These are phyloP conservation scores for Protomyctophum bolini DNA, from an alignment of 2,113 vertebrate species.

Conservation along the genomic window DNA sequence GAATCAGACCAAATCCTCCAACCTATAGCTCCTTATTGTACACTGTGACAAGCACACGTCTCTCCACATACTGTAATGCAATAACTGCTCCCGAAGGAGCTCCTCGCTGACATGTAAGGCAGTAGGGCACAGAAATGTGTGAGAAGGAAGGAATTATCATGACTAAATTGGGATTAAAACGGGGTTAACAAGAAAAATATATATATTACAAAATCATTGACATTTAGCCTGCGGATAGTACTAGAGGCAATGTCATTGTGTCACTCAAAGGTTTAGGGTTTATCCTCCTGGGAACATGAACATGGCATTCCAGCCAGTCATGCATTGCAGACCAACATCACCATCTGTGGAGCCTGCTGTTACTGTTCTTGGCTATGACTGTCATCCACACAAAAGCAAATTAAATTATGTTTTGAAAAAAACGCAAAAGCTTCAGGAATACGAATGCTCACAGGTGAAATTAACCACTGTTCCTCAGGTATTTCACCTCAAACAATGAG, in stretches of 20 bases:
- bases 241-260: no score
- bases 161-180: no score
- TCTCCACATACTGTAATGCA: slow-evolving; percentile 3
- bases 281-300: no score
- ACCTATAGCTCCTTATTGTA: slow-evolving; percentile 18
- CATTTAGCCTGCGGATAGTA: no score
- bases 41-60: slow-evolving; percentile 20
- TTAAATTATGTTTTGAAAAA: not conserved
- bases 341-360: no score
- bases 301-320: not conserved
- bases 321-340: no score
- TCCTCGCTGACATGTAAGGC: no score
- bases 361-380: not conserved
- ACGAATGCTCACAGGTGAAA: not conserved
- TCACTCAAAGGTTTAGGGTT: no score
- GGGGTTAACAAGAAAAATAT: no score
- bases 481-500: not conserved
- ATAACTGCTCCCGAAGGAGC: not conserved
- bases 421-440: not conserved
- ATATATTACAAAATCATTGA: no score
- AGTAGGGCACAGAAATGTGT: no score
- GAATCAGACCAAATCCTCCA: slow-evolving; percentile 46
- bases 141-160: no score
- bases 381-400: not conserved
- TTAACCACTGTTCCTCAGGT: not conserved